These are phyloP conservation scores for Ochotona curzoniae DNA, from an alignment of 2,113 vertebrate genomes.

Conservation along the genomic window DNA sequence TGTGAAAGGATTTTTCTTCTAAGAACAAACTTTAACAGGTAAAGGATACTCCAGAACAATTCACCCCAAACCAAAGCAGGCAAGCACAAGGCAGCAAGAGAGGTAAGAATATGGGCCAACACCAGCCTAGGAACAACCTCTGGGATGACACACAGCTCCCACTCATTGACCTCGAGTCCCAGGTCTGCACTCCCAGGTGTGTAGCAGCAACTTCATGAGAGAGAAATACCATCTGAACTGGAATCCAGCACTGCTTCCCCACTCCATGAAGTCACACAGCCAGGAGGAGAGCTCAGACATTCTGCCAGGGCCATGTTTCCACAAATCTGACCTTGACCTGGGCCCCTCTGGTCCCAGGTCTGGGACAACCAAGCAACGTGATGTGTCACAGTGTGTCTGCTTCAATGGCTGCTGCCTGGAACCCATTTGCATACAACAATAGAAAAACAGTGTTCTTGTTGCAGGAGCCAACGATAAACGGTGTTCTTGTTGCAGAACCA, in stretches of 20 bases:
- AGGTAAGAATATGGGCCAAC: conserved; percentile 21
- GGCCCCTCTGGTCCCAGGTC: background rate
- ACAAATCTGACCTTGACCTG: background rate
- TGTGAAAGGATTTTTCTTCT: conserved; percentile 52
- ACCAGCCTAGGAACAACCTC: conserved; percentile 31
- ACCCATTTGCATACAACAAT: background rate
- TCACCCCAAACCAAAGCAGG: conserved; percentile 51
- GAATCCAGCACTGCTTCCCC: conserved; percentile 21
- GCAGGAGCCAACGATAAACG: conserved; percentile 57
- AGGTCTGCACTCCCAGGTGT: background rate
- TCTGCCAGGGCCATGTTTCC: conserved; percentile 21
- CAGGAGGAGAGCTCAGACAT: conserved; percentile 33
- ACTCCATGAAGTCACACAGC: conserved; percentile 37
- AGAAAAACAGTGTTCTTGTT: conserved; percentile 50
- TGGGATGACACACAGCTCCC: conserved; percentile 8
- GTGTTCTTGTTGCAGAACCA: background rate
- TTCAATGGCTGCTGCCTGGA: background rate
- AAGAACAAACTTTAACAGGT: conserved; percentile 67
- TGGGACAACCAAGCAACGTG: background rate
- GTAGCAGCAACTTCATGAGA: background rate
- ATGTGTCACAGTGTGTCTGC: background rate
- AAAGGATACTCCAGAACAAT: conserved; percentile 23
- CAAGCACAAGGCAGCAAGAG: background rate
- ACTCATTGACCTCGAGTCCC: background rate
- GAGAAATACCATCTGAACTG: background rate